Base-by-base conservation (phyloP, 2,797 vertebrate genomes). In the Petrocephalus schoutedeni region DNA sequence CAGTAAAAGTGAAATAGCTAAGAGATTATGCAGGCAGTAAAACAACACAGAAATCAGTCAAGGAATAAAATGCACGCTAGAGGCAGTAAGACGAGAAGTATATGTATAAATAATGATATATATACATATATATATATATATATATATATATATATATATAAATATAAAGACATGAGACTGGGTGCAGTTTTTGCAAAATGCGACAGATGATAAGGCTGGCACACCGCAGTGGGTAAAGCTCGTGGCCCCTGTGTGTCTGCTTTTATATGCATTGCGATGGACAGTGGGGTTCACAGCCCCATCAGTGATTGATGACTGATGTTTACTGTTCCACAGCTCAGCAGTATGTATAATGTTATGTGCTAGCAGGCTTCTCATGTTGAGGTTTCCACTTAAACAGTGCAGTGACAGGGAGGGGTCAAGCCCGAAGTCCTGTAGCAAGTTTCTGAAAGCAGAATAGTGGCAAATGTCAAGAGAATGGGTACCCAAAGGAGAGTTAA, bases 261-360 rank as follows among this genome's bases (percentile, higher is more conserved):
- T 32, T 32, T 67, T 16, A 77, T 61, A 10, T 19, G 7, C 16
- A 2, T 86, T 3, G 45, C 32, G n/a, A 80, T 45, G 90, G 88
- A 84, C 87, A 23, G 58, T 91, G 88, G 89, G 49, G 91, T 90
- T n/a, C 92, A 89, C 88, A 87, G 88, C 82, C 86, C n/a, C 51
- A 77, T 74, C 61, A 83, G 51, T 94, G 93, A 95, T 92, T 92
- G 93, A 95, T 94, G 90, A 86, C 91, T 92, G 91, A 90, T 86
- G 83, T 89, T 88, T 91, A 90, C 90, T 89, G 88, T 91, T 91
- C 89, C 56, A 88, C 87, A 86, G 87, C 86, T 10, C 74, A 41
- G 89, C 87, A 19, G 80, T 59, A 7, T 88, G 86, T 89, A 89
- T 88, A 89, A 88, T 64, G 85, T 88, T 59, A 88, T 80, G 88